Evolutionary conservation across 2,797 vertebrate species (phyloP).

Genomic region (Pteropus rufus): DNA sequence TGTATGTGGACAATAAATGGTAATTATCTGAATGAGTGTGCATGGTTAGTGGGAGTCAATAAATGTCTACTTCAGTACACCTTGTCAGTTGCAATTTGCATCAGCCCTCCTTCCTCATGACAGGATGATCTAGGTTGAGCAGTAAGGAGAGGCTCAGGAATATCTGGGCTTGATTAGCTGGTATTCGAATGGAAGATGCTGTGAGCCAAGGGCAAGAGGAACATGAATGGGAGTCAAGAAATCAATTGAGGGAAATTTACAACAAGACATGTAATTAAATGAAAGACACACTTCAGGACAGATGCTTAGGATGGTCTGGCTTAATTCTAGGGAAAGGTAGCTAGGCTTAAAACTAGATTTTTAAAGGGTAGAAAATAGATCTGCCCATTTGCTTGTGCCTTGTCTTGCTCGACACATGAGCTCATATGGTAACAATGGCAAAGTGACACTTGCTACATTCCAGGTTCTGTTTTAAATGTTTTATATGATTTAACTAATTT

Average conservation of each 20-base stretch:
- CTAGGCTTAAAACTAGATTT: background rate
- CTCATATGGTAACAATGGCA: background rate
- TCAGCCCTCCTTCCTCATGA: conserved; percentile 27
- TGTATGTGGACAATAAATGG: background rate
- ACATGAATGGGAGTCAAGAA: conserved; percentile 42
- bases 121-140: background rate
- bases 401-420: background rate
- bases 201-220: conserved; percentile 44
- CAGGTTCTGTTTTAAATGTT: background rate
- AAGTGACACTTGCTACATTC: background rate
- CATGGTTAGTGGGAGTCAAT: background rate
- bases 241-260: conserved; percentile 53
- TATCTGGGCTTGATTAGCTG: conserved; percentile 32
- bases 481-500: background rate
- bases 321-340: background rate
- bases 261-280: conserved; percentile 61
- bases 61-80: background rate
- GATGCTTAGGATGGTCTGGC: background rate
- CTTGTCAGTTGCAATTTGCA: conserved; percentile 49
- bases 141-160: conserved; percentile 5
- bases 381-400: background rate
- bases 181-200: conserved; percentile 37
- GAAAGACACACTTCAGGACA: conserved; percentile 53
- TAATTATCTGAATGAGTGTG: conserved; percentile 31
- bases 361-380: background rate